Evolutionary conservation across 1,140 invertebrate genomes (phyloP), one percentile per base, ranked within the genome.

Genomic region (Ctenoplectra terminalis): DNA sequence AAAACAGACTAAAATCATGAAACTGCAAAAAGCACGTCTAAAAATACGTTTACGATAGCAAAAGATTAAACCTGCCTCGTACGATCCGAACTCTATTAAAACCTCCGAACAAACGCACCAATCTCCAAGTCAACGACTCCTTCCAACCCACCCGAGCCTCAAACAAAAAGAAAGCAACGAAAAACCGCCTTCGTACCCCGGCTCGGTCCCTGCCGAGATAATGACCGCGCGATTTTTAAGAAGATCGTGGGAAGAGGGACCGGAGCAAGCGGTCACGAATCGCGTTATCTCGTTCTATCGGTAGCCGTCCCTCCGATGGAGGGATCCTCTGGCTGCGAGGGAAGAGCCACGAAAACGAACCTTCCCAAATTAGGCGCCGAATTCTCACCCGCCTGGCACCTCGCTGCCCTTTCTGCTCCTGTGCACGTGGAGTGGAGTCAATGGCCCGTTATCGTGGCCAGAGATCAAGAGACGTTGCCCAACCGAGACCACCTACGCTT

Each of bases 331-430:
- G 26, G 52, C 60, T 63, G 31, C 20, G 31, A 15, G 23, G 31
- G 37, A n/a, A 31, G 58, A 60, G 75, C 72, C 69, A 67, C 58
- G 58, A 46, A 77, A 70, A 31, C 0, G 63, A 58, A 81, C 61
- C 86, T 75, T 84, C 70, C 85, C 85, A 87, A 87, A 87, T 87
- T 87, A 87, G 85, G 72, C 82, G 67, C 81, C 81, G 78, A 87
- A 87, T 87, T 87, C 85, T 87, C 85, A 84, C 83, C 69, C 66
- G 46, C 29, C 43, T 56, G 34, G 29, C 67, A 72, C 67, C 72
- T 70, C 63, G 29, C 61, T 72, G 43, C 76, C 54, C 78, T 85
- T 76, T 83, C 81, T 76, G 70, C 79, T 86, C 81, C 77, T 84
- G 74, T 85, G 80, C 85, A 75, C 71, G 70, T 83, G 81, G 40